Evolutionary conservation across 2,888 invertebrate genomes (phyloP), one percentile per base, ranked within the genome.

Genomic region (Macrosoma leucophasiata): DNA sequence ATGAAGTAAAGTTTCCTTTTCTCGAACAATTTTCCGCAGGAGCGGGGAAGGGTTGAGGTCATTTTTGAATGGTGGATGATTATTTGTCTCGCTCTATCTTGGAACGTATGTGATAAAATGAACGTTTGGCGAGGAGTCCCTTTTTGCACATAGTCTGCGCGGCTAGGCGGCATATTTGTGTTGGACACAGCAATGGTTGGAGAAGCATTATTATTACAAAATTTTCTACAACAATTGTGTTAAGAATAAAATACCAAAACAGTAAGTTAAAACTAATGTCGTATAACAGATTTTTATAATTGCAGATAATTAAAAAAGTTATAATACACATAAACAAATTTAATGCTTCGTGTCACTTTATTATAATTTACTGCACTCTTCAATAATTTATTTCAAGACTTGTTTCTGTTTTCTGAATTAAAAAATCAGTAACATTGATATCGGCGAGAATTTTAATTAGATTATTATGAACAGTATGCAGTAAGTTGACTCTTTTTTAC

Each of bases 141-240:
- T 84, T 84, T 84, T 82, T 82, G 82, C 76, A 72, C 65, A 67
- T 73, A 71, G 82, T 82, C 84, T 82, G 79, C 72, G 56, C 67
- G 72, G 71, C 77, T 78, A 79, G 79, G 72, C 78, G 74, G 81
- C 79, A 82, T 76, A 82, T 79, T 79, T 81, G 67, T 62, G 57
- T 36, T 35, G 66, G 43, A 64, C 55, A 72, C 1, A 5, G 53
- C 46, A 8, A 14, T 18, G 2, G 0, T 4, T 53, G 34, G 76
- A 79, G 74, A 18, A 3, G 48, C 4, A 14, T 46, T 44, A 10
- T 17, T 33, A 9, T 25, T 33, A 13, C 21, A 27, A 29, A 14
- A 38, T 30, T 26, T 6, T 18, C 20, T 19, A n/a, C n/a, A n/a
- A n/a, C n/a, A n/a, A n/a, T n/a, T 22, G 19, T 3, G 8, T 18